A percentile compares a stretch with the other conserved stretches of the same genome.
These are phyloP conservation scores for Hepsetus odoe DNA, from an alignment of 2,113 vertebrate species.

Conservation along the genomic window DNA sequence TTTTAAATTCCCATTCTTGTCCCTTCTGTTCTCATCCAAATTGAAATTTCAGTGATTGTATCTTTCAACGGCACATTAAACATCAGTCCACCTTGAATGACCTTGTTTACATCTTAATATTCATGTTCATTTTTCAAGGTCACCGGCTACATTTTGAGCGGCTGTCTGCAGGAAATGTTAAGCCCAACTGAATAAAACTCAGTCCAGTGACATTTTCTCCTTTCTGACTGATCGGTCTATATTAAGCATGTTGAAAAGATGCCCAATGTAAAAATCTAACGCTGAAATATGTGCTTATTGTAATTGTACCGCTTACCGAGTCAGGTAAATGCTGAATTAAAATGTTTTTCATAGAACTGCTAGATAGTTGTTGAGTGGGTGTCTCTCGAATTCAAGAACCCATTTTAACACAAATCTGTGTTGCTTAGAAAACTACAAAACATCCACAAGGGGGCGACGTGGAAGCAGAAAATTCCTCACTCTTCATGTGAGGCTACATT, in stretches of 20 bases:
- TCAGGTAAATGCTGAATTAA: background rate
- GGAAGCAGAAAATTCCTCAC: background rate
- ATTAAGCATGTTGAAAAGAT: background rate
- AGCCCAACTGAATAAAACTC: slow-evolving; percentile 24
- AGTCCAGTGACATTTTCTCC: background rate
- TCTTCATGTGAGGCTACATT: no score
- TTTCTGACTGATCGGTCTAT: slow-evolving; percentile 2
- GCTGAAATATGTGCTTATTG: background rate
- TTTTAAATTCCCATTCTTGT: no score
- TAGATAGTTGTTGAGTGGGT: no score
- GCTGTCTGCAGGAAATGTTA: background rate
- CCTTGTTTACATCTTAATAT: background rate
- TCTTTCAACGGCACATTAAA: no score
- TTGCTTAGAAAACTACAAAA: background rate
- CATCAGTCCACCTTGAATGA: background rate
- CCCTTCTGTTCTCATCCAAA: no score
- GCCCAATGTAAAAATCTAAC: background rate
- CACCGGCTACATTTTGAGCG: background rate
- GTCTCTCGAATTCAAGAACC: no score
- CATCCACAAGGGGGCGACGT: slow-evolving; percentile 3
- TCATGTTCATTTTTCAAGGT: no score
- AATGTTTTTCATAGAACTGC: slow-evolving; percentile 3
- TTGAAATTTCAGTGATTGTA: no score
- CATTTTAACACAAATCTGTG: no score
- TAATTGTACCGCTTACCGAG: background rate